Percentiles rank a stretch among this genome's conserved stretches.
Evolutionary conservation across 2,113 vertebrate genomes (phyloP).

Genomic region (Leptodactylus fuscus): DNA sequence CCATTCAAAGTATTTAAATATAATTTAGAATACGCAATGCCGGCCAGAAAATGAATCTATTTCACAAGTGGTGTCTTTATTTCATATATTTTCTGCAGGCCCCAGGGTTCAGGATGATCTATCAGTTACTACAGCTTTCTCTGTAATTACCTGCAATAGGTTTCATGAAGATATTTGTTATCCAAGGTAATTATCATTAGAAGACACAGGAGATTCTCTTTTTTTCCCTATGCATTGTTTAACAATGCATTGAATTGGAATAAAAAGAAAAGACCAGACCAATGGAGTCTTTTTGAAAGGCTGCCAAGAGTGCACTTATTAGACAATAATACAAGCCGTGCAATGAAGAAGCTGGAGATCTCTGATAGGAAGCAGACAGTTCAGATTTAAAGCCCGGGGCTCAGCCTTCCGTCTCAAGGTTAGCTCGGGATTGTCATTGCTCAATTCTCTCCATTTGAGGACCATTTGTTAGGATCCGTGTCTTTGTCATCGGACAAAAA

Average conservation of each 20-base stretch:
- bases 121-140: conserved; percentile 49
- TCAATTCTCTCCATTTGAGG: background rate
- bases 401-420: conserved; percentile 35
- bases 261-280: conserved; percentile 48
- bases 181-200: conserved; percentile 57
- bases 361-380: conserved; percentile 7
- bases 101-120: conserved; percentile 51
- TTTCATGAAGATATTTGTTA: conserved; percentile 56
- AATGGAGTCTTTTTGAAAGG: conserved; percentile 44
- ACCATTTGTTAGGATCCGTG: background rate
- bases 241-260: conserved; percentile 55
- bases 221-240: conserved; percentile 48
- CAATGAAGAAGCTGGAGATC: conserved; percentile 27
- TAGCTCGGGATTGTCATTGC: background rate
- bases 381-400: background rate
- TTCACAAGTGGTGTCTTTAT: conserved; percentile 49
- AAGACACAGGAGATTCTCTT: conserved; percentile 50
- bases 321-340: conserved; percentile 39
- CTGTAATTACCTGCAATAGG: conserved; percentile 59
- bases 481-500: background rate
- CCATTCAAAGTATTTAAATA: conserved; percentile 39
- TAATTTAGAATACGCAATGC: conserved; percentile 27
- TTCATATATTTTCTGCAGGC: conserved; percentile 42
- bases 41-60: conserved; percentile 20
- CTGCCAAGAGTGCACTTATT: conserved; percentile 55